Percentiles rank a stretch among this genome's conserved stretches.
These are phyloP conservation scores for Nasonia oneida DNA, from an alignment of 2,888 invertebrate genomes.

Conservation along the genomic window DNA sequence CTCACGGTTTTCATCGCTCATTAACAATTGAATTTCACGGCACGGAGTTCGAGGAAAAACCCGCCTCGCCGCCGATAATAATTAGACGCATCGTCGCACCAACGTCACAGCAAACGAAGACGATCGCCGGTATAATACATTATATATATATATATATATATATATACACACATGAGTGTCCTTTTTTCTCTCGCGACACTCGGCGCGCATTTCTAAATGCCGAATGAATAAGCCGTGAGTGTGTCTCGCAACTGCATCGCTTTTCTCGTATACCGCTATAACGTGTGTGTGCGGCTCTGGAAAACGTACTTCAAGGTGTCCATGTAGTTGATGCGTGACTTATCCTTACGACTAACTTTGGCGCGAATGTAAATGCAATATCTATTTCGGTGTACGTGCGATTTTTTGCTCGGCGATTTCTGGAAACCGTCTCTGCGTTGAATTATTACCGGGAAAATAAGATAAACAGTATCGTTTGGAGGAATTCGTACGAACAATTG, in stretches of 20 bases:
- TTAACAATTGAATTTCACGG: conserved; percentile 3
- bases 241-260: neutral
- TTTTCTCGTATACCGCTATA: conserved; percentile 23
- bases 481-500: neutral
- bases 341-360: neutral
- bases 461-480: neutral
- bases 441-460: neutral
- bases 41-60: conserved; percentile 26
- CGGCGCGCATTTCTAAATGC: conserved; percentile 22
- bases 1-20: neutral
- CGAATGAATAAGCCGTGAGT: conserved; percentile 18
- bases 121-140: neutral
- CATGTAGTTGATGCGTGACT: neutral
- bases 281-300: neutral
- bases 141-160: neutral
- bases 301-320: neutral
- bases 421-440: neutral
- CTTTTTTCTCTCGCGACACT: neutral
- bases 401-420: neutral
- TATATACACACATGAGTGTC: neutral
- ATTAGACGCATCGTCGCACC: neutral
- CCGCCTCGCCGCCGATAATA: neutral
- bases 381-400: neutral
- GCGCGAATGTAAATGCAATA: neutral
- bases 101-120: conserved; percentile 2